Evolutionary conservation across 2,888 invertebrate species (phyloP), one percentile per base, ranked within the genome.

Genomic region (Tinea semifulvella): DNA sequence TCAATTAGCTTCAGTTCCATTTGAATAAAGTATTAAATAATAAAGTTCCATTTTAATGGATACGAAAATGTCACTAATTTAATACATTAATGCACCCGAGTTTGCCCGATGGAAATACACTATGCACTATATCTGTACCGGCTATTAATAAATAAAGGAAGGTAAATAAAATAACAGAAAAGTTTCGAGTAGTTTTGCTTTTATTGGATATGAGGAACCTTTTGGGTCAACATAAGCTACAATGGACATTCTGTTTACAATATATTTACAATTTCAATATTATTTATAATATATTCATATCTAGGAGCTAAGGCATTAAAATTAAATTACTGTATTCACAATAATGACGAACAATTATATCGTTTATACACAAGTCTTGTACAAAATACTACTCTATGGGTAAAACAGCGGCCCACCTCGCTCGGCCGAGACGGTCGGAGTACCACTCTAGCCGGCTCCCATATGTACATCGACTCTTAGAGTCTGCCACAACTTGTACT

Each of bases 161-260:
- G 31, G n/a, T 40, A 40, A 40, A 22, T 36, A 42, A 63, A 59
- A 60, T 55, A 65, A 62, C 56, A 61, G 56, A 61, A 56, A 52
- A n/a, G 52, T 55, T 56, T 68, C 56, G 66, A 72, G 73, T 77
- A 76, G 70, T 80, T 79, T 79, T 73, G 76, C 73, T 70, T 82
- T 82, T 82, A 82, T 80, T 82, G 79, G 74, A 68, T 81, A 82
- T 73, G 79, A 81, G 80, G 81, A 82, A 82, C 82, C 80, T 65
- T 73, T 74, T 65, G 73, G 77, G 80, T 80, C 76, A 76, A 79
- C 79, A 77, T 81, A 81, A 82, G 81, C 81, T 82, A 81, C 68
- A 74, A 66, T 74, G 79, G 76, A 77, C 80, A 70, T 68, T 74
- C 68, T 75, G 77, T 76, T 71, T 66, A 77, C 68, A 77, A 61